Evolutionary conservation across 2,113 vertebrate species (phyloP), one percentile per base, ranked within the genome.

Genomic region (Nymphicus hollandicus): DNA sequence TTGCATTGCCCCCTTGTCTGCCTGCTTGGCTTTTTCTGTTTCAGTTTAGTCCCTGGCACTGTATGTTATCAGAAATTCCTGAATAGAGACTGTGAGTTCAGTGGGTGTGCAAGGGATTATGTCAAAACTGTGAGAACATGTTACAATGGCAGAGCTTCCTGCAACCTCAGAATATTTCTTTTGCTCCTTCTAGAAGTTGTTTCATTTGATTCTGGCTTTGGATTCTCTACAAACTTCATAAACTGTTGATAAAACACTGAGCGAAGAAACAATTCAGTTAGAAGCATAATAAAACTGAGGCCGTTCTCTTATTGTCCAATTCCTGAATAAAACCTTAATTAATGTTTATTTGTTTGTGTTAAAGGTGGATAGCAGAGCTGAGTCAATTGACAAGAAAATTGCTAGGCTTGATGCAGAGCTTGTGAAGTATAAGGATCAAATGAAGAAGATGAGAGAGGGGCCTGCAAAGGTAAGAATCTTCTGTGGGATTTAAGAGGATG

Each of bases 381-480:
- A 99, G 77, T 99, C 99, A 4, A 97, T 99, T 89, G 99, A 99
- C 89, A 99, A 99, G 98, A 99, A 99, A 97, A 99, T 99, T 13
- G 96, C 98, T 71, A 98, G 98, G 76, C 98, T 99, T 71, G 99
- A 99, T 97, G 98, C 98, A 77, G 99, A 99, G 86, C 98, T 99
- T 43, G 97, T 98, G 68, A 99, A 99, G 86, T 99, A 99, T 91
- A 99, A 99, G 96, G 99, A 99, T 94, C 99, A 99, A 97, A 99
- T 99, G 98, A 99, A 99, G 94, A 99, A 99, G 97, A 99, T 99
- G 99, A 98, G 98, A 97, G 99, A 99, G 68, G 99, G 99, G 14
- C 99, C 99, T 73, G 99, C 99, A 84, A 99, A 99, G 99, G 99
- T 99, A 98, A 96, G 89, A 78, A 31, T 69, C 18, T 72, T 83